Evolutionary conservation across 2,113 vertebrate species (phyloP), one percentile per base, ranked within the genome.

Genomic region (Thalassoma bifasciatum): DNA sequence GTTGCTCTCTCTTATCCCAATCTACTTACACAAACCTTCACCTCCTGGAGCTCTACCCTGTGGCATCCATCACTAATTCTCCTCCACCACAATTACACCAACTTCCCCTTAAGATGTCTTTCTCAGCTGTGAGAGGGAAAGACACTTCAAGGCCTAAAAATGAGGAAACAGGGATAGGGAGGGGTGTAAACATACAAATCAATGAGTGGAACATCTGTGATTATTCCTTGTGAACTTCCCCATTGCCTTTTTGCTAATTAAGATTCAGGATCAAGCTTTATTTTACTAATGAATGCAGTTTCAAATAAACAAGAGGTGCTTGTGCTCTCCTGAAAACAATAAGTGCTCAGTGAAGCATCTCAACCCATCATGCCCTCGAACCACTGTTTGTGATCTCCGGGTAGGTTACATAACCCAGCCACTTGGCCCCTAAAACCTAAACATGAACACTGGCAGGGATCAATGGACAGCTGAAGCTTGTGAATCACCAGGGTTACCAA

Each of bases 101-200:
- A 17, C 16, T 53, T 22, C 7, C 44, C 19, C n/a, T 47, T 10
- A 62, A 66, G 58, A 62, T 21, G 61, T 49, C 64, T 16, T 11
- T 51, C 34, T 64, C 58, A 62, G 26, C 38, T 75, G 42, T 65
- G 76, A 86, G 53, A 83, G 77, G 72, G 65, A 52, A 58, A 47
- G 49, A 36, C 58, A 56, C 44, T 75, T 64, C 53, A 51, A 75
- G 61, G 60, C 3, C 19, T 62, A 13, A 46, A 44, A 19, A 46
- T 42, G 16, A 17, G 5, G 44, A 19, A 7, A 46, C 14, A 46
- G 44, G 44, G 14, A 7, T 7, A 46, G 44, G 19, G 16, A 46
- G 44, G 44, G 17, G 44, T 16, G 44, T 46, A 46, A 46, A 46
- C 4, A 19, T 14, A 46, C 38, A 30, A 30, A 40, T 40, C 38